These are phyloP conservation scores for Phataginus tetradactyla DNA, from an alignment of 2,797 vertebrate genomes.

Conservation along the genomic window DNA sequence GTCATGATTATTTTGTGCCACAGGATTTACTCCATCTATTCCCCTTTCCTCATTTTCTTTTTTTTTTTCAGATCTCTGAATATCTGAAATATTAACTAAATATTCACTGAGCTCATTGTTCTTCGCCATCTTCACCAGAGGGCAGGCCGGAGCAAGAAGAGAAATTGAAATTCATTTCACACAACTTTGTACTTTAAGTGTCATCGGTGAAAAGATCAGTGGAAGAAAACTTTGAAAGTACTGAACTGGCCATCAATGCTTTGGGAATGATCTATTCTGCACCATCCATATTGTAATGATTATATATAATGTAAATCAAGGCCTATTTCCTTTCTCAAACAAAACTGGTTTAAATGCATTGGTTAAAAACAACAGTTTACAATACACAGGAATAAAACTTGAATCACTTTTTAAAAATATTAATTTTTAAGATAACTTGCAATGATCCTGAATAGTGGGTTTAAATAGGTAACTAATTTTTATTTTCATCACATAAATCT, in stretches of 20 bases:
- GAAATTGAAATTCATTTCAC: conserved; percentile 8
- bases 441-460: not conserved
- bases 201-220: not conserved
- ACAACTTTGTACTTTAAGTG: not conserved
- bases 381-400: not conserved
- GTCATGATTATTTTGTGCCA: not conserved
- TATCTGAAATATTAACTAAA: not conserved
- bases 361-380: not conserved
- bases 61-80: not conserved
- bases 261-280: not conserved
- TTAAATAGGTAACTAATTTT: not conserved
- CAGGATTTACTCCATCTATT: not conserved
- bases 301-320: not conserved
- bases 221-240: not conserved
- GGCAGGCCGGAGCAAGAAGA: conserved; percentile 72
- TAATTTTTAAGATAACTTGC: conserved; percentile 5
- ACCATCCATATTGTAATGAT: too few species aligned
- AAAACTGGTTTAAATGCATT: not conserved
- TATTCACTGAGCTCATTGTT: not conserved
- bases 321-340: not conserved
- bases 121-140: conserved; percentile 58
- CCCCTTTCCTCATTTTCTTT: not conserved
- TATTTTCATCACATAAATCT: not conserved
- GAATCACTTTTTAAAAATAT: conserved; percentile 5
- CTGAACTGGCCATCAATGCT: not conserved